These are phyloP conservation scores for Fistularia commersonii DNA, from an alignment of 2,797 vertebrate species.

Conservation along the genomic window DNA sequence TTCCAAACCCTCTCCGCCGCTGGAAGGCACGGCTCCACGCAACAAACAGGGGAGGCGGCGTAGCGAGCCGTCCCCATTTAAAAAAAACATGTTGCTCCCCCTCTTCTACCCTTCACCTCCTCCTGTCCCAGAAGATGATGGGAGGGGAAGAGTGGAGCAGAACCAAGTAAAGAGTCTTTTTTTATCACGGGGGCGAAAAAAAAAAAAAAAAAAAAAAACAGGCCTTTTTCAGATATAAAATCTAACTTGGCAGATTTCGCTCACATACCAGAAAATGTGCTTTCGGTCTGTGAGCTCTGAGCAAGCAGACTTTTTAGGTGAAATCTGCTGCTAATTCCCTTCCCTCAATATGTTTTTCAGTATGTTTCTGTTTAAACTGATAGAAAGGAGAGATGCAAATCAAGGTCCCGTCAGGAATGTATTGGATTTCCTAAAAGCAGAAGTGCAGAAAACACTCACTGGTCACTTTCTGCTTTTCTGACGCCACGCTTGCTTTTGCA, in stretches of 20 bases:
- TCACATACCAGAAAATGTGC: conserved; percentile 45
- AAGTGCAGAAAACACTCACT: conserved; percentile 41
- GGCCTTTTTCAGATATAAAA: conserved; percentile 31
- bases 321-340: conserved; percentile 13
- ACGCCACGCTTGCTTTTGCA: too few species aligned
- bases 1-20: conserved; percentile 39
- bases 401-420: conserved; percentile 39
- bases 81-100: conserved; percentile 38
- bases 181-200: conserved; percentile 14
- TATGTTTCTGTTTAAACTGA: conserved; percentile 25
- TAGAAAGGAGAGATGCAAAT: conserved; percentile 18
- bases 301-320: conserved; percentile 37
- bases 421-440: conserved; percentile 40
- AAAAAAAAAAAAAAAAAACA: conserved; percentile 23
- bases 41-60: conserved; percentile 31
- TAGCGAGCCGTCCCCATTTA: conserved; percentile 35
- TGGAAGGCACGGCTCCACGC: conserved; percentile 43
- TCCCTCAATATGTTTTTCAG: conserved; percentile 15
- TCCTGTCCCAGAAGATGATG: conserved; percentile 31
- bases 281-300: conserved; percentile 29
- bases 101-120: conserved; percentile 4
- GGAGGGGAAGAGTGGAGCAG: conserved; percentile 21
- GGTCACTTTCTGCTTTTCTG: too few species aligned
- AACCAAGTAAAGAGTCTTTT: conserved; percentile 14
- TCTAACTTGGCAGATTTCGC: conserved; percentile 31